Percentiles rank a stretch among this genome's conserved stretches.
Conservation (phyloP, 2,113 vertebrate genomes). For the Tachycineta bicolor region DNA sequence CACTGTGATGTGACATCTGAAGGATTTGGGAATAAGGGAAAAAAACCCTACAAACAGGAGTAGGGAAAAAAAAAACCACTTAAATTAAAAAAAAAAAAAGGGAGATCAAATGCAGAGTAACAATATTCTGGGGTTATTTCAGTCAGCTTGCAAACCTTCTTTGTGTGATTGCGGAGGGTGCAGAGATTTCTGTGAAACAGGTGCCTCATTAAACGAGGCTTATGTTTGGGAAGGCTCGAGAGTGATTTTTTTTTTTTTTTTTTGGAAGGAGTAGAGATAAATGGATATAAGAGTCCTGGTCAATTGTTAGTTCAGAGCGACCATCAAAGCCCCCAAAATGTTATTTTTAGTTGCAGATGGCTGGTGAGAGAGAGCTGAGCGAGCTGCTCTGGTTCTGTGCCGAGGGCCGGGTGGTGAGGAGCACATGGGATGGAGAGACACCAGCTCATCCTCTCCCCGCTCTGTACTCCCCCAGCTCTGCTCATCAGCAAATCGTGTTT, state of each 20-base stretch:
- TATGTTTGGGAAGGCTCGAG: background rate
- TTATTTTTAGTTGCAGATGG: conserved; percentile 73
- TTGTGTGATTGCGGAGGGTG: background rate
- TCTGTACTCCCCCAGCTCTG: background rate
- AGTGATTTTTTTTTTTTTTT: background rate
- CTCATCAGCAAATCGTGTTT: background rate
- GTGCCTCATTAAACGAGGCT: conserved; percentile 50
- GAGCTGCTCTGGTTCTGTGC: conserved; percentile 35
- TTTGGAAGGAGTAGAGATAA: conserved; percentile 1
- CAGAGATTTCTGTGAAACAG: background rate
- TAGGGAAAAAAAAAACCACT: background rate
- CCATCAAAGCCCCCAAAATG: conserved; percentile 57
- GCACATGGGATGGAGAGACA: conserved; percentile 33
- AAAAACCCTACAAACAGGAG: background rate
- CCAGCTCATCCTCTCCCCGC: conserved; percentile 20
- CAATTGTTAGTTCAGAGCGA: conserved; percentile 24
- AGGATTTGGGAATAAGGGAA: background rate
- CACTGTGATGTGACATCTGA: background rate
- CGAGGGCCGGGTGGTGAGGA: conserved; percentile 35
- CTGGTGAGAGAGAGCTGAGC: conserved; percentile 17
- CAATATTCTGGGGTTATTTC: background rate
- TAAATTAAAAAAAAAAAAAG: background rate
- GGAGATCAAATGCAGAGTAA: background rate
- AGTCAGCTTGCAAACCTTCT: background rate
- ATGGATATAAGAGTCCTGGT: conserved; percentile 35